Evolutionary conservation across 2,113 vertebrate species (phyloP), one percentile per base, ranked within the genome.

Genomic region (Ictalurus punctatus): DNA sequence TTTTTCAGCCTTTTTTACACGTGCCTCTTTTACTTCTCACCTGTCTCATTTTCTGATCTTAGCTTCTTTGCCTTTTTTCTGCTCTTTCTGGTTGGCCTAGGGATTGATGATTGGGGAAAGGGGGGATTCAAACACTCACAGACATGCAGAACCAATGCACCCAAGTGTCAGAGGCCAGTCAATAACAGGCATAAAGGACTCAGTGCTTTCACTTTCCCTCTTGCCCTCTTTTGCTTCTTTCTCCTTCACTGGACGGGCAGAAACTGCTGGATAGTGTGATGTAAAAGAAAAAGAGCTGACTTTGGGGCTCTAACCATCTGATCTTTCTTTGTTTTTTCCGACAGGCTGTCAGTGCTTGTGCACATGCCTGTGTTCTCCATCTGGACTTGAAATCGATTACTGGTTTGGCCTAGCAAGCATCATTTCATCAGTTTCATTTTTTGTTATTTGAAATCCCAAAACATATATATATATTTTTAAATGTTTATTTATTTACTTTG

Each of bases 31-130:
- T 54, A 40, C 44, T 71, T 40, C 40, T 71, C 30, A 58, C 27
- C 48, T 61, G 74, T 63, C 65, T 86, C n/a, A 48, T 30, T 48
- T 71, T 69, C 80, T 82, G 63, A 59, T 58, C 30, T 76, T 27
- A 52, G n/a, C 54, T 85, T 65, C 80, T 30, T 79, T 48, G 37
- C 37, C 23, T 37, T 79, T 79, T 48, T 56, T 74, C 21, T 84
- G 27, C 21, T 54, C 82, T 88, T 88, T 83, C 87, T 85, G 79
- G 82, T 93, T 94, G 90, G 93, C 92, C 93, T 93, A 54, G 82
- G 73, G 71, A 67, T 54, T 78, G 71, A 78, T 14, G 44, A 65
- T 90, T 82, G 85, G 86, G 84, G 78, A 78, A 56, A 48, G 23
- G 63, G 61, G 85, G 79, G 90, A 82, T 85, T 58, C 58, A 89